Percentiles rank a stretch among this genome's conserved stretches.
Conservation (phyloP, 23 tunicate genomes). For the Trididemnum clinides region DNA sequence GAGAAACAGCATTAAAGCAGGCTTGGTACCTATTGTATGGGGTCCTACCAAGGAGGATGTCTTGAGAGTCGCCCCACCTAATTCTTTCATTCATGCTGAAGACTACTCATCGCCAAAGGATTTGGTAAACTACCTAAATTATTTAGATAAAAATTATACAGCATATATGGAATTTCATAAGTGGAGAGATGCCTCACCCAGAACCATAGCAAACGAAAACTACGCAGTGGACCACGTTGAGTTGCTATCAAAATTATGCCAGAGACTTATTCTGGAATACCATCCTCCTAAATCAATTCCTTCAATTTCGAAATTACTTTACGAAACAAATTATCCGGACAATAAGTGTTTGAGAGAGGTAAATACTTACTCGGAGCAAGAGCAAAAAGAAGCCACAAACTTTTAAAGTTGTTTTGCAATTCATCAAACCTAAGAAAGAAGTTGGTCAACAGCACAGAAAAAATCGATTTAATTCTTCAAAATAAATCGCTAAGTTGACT, state of each 20-base stretch:
- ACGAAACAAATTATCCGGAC: constrained; percentile 42
- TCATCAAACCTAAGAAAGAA: too few relatives aligned
- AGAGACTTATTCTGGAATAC: constrained; percentile 18
- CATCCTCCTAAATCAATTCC: constrained; percentile 50
- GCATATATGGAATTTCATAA: constrained; percentile 76
- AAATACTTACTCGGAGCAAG: neutral
- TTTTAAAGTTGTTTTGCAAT: too few relatives aligned
- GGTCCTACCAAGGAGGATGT: constrained; percentile 84
- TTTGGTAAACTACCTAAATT: constrained; percentile 49
- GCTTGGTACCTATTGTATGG: constrained; percentile 80
- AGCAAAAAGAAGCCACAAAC: neutral
- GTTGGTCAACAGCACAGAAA: too few relatives aligned
- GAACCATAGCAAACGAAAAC: constrained; percentile 29
- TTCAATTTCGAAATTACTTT: constrained; percentile 61
- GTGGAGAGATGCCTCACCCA: constrained; percentile 40
- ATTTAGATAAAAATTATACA: constrained; percentile 44
- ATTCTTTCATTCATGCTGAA: constrained; percentile 74
- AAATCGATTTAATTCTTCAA: too few relatives aligned
- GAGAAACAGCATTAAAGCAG: constrained; percentile 52
- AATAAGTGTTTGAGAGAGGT: constrained; percentile 31
- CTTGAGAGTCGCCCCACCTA: constrained; percentile 67
- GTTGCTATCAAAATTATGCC: constrained; percentile 39
- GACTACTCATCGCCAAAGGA: constrained; percentile 56
- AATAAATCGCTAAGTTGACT: too few relatives aligned
- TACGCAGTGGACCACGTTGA: constrained; percentile 21